Evolutionary conservation across 2,888 invertebrate species (phyloP), one percentile per base, ranked within the genome.

Genomic region (Candidula unifasciata): DNA sequence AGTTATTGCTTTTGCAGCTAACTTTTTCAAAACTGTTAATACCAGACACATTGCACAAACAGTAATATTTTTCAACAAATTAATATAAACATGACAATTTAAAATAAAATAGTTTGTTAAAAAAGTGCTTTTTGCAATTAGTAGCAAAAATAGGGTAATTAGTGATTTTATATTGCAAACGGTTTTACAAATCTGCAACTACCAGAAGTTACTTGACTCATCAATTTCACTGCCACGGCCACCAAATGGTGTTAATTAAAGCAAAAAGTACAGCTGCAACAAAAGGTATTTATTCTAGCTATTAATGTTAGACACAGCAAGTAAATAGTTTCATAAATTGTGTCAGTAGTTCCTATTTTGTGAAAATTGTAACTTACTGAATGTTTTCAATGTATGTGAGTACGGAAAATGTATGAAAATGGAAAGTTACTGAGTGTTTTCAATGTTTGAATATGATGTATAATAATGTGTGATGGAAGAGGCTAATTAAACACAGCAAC

Each of bases 251-350:
- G 44, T 79, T 37, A 79, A 74, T 64, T 64, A 64, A 79, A 52
- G 79, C 79, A 68, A 24, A 60, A 44, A 35, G 64, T 37, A n/a
- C 64, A 64, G 54, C 52, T 64, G 64, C 78, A 64, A 78, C 24
- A 52, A 57, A 54, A 54, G 57, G 30, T 57, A 35, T 33, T n/a
- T 52, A 52, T 74, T 30, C 21, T 24, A 54, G 54, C 10, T 52
- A 52, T 64, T 64, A 64, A 33, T 78, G 78, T 79, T 68, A 79
- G 68, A 37, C 30, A 66, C 68, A 52, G 79, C 79, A 79, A n/a
- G 66, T 2, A 68, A 8, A 27, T 10, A 44, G n/a, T 37, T 44
- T 10, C 16, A 18, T 68, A 1, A n/a, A 8, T 24, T 24, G 21
- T n/a, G n/a, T 24, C n/a, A 60, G 24, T 73, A 13, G 37, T 37